These are phyloP conservation scores for Formica aserva DNA, from an alignment of 2,888 invertebrate species.

Conservation along the genomic window DNA sequence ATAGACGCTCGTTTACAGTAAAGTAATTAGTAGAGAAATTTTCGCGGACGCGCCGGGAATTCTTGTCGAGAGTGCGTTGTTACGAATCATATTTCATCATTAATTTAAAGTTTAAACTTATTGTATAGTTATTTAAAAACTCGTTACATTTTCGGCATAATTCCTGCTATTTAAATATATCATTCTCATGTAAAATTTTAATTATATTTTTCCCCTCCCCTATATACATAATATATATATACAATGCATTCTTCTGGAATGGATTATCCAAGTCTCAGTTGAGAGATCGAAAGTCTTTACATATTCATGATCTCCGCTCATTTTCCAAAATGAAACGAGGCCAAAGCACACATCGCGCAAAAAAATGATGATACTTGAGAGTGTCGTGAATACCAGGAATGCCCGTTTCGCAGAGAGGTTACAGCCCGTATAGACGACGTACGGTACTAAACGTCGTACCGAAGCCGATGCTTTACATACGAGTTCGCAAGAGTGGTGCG, in stretches of 20 bases:
- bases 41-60: background rate
- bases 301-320: background rate
- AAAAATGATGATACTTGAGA: slow-evolving; percentile 52
- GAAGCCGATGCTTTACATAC: slow-evolving; percentile 73
- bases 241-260: background rate
- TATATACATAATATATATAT: background rate
- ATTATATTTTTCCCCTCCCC: background rate
- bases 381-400: slow-evolving; percentile 44
- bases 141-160: background rate
- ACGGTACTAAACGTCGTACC: slow-evolving; percentile 74
- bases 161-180: background rate
- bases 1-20: slow-evolving; percentile 22
- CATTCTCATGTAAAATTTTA: background rate
- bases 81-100: background rate
- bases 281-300: background rate
- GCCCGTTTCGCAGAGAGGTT: slow-evolving; percentile 56
- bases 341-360: slow-evolving; percentile 42
- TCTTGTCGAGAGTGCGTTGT: background rate
- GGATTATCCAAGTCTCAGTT: background rate
- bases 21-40: slow-evolving; percentile 47
- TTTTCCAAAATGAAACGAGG: slow-evolving; percentile 48
- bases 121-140: background rate
- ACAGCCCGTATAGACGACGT: slow-evolving; percentile 65
- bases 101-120: background rate
- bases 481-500: slow-evolving; percentile 66